These are phyloP conservation scores for Melanotaenia nigrans DNA, from an alignment of 2,797 vertebrate genomes.

Conservation along the genomic window DNA sequence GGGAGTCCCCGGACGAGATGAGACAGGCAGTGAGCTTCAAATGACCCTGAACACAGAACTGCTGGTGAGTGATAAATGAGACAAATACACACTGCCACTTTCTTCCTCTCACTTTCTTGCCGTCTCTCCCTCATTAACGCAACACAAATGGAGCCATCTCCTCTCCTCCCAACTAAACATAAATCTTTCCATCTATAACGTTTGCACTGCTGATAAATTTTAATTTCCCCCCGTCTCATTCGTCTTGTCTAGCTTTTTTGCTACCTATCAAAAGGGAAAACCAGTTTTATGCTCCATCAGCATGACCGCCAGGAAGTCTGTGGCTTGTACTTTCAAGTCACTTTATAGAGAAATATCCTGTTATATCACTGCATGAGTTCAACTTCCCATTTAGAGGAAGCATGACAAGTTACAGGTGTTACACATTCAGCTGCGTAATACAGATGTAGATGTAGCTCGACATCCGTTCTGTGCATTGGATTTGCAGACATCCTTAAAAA, in stretches of 20 bases:
- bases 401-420: constrained; percentile 26
- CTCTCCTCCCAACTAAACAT: constrained; percentile 37
- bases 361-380: constrained; percentile 21
- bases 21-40: constrained; percentile 71
- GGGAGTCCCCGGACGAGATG: constrained; percentile 61
- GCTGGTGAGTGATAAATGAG: constrained; percentile 77
- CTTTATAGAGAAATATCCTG: constrained; percentile 39
- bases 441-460: constrained; percentile 9
- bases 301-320: constrained; percentile 13
- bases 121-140: constrained; percentile 64
- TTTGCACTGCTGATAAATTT: constrained; percentile 39
- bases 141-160: constrained; percentile 66
- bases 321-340: constrained; percentile 39
- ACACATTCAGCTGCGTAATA: constrained; percentile 29
- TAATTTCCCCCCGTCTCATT: constrained; percentile 18
- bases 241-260: constrained; percentile 26
- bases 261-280: constrained; percentile 18
- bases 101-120: constrained; percentile 42
- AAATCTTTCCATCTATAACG: constrained; percentile 40
- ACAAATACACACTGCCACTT: constrained; percentile 63
- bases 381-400: constrained; percentile 29
- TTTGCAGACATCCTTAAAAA: constrained; percentile 21
- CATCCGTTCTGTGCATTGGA: constrained; percentile 7
- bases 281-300: constrained; percentile 22
- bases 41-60: constrained; percentile 72